phyloP scores from a whole-genome alignment of 1,140 invertebrate genomes.

The Atopsyche davidsoni region DNA sequence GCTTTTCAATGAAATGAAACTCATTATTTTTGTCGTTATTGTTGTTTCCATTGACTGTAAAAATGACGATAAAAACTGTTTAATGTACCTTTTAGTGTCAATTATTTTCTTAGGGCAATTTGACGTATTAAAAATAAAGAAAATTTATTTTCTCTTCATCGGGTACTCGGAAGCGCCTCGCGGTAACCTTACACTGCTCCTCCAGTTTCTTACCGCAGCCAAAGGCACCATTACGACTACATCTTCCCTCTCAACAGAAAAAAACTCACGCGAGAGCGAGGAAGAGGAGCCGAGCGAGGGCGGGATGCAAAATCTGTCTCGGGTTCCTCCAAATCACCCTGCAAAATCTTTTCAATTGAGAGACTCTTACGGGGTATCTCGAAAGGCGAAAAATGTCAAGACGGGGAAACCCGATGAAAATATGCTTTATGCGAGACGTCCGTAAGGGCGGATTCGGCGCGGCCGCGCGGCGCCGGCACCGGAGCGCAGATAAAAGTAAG shows the following conservation, averaged over 20 bases:
- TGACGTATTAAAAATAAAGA: neutral
- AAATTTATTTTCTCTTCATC: neutral
- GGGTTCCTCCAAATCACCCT: slow-evolving; percentile 17
- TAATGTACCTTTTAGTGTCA: neutral
- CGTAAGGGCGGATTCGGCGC: neutral
- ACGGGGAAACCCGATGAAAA: neutral
- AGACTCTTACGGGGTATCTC: slow-evolving; percentile 20
- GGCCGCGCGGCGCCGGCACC: neutral
- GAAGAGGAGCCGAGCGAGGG: neutral
- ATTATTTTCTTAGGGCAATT: neutral
- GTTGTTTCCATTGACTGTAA: too few species aligned
- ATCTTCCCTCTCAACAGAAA: too few species aligned
- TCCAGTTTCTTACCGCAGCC: slow-evolving; percentile 13
- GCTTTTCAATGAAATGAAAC: too few species aligned
- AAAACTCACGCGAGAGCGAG: neutral
- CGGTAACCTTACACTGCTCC: slow-evolving; percentile 5
- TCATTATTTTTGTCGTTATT: too few species aligned
- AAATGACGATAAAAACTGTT: neutral
- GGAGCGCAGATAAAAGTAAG: slow-evolving; percentile 22
- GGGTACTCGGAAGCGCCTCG: too few species aligned
- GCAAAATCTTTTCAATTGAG: slow-evolving; percentile 29
- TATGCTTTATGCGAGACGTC: neutral
- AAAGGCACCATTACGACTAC: slow-evolving; percentile 9
- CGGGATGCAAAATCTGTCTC: slow-evolving; percentile 21
- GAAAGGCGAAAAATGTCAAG: slow-evolving; percentile 20